phyloP scores from a whole-genome alignment of 2,113 vertebrate genomes.

The Petaurus breviceps region DNA sequence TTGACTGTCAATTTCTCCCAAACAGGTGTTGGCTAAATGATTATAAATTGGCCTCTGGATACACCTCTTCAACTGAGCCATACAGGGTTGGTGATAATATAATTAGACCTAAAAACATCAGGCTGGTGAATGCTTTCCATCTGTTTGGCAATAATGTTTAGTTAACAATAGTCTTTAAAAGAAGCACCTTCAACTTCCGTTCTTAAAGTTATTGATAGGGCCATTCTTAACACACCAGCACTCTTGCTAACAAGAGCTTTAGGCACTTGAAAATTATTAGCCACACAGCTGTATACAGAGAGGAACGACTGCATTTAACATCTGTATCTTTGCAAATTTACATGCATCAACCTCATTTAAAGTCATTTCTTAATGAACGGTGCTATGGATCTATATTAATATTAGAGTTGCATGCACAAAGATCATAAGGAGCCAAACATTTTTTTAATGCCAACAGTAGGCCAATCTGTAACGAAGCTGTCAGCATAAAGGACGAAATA shows the following conservation, averaged over 20 bases:
- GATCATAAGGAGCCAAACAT: constrained; percentile 88
- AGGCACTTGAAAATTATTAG: constrained; percentile 89
- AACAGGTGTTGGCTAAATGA: constrained; percentile 99
- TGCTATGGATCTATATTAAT: constrained; percentile 84
- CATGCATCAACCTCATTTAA: constrained; percentile 86
- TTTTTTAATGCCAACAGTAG: constrained; percentile 87
- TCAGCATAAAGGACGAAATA: constrained; percentile 89
- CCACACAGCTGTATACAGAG: constrained; percentile 82
- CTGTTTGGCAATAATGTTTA: constrained; percentile 95
- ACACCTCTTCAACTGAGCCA: constrained; percentile 94
- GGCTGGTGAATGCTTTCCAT: constrained; percentile 95
- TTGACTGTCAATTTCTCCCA: constrained; percentile 95
- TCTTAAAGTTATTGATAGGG: constrained; percentile 89
- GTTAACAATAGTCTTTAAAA: constrained; percentile 92
- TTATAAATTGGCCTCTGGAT: constrained; percentile 99
- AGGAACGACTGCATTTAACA: constrained; percentile 86
- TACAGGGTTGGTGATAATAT: constrained; percentile 96
- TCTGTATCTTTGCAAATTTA: constrained; percentile 87
- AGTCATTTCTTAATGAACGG: constrained; percentile 89
- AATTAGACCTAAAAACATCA: constrained; percentile 99
- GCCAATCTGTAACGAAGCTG: constrained; percentile 87
- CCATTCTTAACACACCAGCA: constrained; percentile 87
- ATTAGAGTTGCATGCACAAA: constrained; percentile 85
- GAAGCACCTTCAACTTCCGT: constrained; percentile 91
- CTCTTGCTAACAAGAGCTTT: constrained; percentile 86